Conservation (phyloP, 2,888 invertebrate genomes). For the Scaptomyza caliginosa region DNA sequence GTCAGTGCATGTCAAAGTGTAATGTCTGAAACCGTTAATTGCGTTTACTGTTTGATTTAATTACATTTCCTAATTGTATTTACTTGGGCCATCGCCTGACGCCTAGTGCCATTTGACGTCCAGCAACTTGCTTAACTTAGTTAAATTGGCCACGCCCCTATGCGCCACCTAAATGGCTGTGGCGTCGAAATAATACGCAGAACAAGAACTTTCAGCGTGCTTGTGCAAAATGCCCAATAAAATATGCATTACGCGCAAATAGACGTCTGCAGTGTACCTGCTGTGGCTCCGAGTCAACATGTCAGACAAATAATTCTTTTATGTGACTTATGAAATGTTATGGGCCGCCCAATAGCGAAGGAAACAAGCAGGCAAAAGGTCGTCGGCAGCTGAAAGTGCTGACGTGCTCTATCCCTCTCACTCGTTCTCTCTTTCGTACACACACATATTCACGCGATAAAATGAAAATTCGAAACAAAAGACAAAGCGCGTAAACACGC, state of each 20-base stretch:
- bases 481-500: constrained; percentile 68
- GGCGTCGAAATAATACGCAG: constrained; percentile 53
- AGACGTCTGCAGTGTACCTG: constrained; percentile 44
- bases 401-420: constrained; percentile 11
- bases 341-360: constrained; percentile 16
- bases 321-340: constrained; percentile 66
- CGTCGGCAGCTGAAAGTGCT: constrained; percentile 40
- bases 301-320: constrained; percentile 70
- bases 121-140: constrained; percentile 8
- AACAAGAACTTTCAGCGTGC: constrained; percentile 38
- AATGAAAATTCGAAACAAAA: constrained; percentile 68
- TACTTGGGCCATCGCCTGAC: constrained; percentile 17
- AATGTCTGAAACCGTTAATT: constrained; percentile 39
- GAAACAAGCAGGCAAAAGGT: constrained; percentile 22
- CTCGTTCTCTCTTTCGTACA: background rate
- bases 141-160: constrained; percentile 11
- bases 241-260: constrained; percentile 69
- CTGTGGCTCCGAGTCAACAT: constrained; percentile 49
- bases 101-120: constrained; percentile 9
- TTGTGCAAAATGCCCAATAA: constrained; percentile 65
- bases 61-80: constrained; percentile 55
- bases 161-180: background rate
- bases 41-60: constrained; percentile 47
- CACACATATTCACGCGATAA: constrained; percentile 21
- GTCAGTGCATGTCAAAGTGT: constrained; percentile 39